Evolutionary conservation across 2,888 invertebrate genomes (phyloP).

Genomic region (Pogonocherus hispidulus): DNA sequence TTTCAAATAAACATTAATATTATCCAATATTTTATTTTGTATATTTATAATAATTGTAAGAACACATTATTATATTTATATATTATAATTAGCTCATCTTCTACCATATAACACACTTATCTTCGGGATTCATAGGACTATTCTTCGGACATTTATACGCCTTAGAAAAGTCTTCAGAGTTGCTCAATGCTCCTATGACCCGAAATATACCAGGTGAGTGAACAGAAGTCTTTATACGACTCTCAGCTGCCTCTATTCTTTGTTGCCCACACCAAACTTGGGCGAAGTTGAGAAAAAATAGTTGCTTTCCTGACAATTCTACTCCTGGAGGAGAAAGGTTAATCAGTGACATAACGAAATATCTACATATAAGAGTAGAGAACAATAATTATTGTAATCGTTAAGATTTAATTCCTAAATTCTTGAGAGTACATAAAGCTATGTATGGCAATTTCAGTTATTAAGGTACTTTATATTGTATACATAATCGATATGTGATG

Average conservation of each 20-base stretch:
- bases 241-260: conserved; percentile 84
- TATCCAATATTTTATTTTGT: too few relatives aligned
- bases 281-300: conserved; percentile 93
- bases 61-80: background rate
- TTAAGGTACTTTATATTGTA: too few relatives aligned
- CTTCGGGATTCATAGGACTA: conserved; percentile 84
- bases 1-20: too few relatives aligned
- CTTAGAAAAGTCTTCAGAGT: conserved; percentile 81
- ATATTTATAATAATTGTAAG: background rate
- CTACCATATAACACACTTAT: conserved; percentile 85
- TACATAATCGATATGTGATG: too few relatives aligned
- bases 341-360: background rate
- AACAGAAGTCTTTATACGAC: conserved; percentile 85
- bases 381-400: too few relatives aligned
- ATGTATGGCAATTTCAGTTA: too few relatives aligned
- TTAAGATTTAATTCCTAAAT: too few relatives aligned
- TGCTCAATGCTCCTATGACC: conserved; percentile 70
- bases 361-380: too few relatives aligned
- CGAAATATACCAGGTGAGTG: conserved; percentile 85
- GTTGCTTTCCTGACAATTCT: conserved; percentile 83
- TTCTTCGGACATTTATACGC: conserved; percentile 80
- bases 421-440: too few relatives aligned
- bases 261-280: conserved; percentile 88
- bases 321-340: conserved; percentile 60
- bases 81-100: background rate